Conservation (phyloP, 2,797 vertebrate genomes). For the Acanthurus lineatus region DNA sequence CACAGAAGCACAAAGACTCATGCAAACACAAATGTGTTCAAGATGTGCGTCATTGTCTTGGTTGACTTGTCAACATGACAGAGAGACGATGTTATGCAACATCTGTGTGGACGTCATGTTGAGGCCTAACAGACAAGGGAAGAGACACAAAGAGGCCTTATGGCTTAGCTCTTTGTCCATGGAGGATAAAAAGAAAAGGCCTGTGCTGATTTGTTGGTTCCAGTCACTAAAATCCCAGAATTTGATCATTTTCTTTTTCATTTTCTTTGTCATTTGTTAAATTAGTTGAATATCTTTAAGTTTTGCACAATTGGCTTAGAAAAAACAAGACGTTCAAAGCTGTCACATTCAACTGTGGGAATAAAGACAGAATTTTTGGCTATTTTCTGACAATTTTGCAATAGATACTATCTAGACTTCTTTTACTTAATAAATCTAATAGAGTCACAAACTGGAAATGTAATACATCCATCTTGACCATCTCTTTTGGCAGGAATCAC, state of each 20-base stretch:
- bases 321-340: not conserved
- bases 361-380: not conserved
- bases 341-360: not conserved
- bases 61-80: constrained; percentile 25
- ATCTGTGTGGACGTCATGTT: constrained; percentile 33
- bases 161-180: constrained; percentile 19
- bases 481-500: not conserved
- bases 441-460: constrained; percentile 2
- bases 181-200: not conserved
- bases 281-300: not conserved
- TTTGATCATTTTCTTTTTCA: not conserved
- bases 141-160: not conserved
- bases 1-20: not conserved
- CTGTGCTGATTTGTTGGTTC: not conserved
- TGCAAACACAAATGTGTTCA: constrained; percentile 51
- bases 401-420: no score
- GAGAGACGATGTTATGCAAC: constrained; percentile 36
- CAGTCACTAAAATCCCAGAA: not conserved
- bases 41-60: constrained; percentile 62
- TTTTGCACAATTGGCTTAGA: not conserved
- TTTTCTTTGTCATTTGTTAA: not conserved
- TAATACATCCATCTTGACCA: not conserved
- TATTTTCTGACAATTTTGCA: not conserved
- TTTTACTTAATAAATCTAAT: not conserved
- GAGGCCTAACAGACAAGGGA: constrained; percentile 12